phyloP scores from a whole-genome alignment of 1,140 invertebrate genomes.

The Plutomurus gul region DNA sequence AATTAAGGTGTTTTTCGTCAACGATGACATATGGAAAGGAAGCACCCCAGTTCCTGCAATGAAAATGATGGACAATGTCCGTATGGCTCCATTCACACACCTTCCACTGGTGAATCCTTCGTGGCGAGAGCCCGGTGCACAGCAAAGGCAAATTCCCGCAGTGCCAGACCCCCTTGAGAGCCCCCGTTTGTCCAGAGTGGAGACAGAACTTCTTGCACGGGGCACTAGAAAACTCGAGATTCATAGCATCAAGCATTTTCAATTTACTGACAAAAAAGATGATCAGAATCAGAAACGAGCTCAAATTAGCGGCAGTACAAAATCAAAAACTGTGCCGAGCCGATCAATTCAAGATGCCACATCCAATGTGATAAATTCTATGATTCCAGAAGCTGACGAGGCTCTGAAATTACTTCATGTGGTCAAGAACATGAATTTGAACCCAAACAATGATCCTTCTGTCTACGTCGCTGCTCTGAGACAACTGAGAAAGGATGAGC shows the following conservation, averaged over 20 bases:
- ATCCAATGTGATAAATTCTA: neutral
- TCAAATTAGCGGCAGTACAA: neutral
- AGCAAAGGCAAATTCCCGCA: neutral
- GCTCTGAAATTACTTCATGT: neutral
- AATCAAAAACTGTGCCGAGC: neutral
- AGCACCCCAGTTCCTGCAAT: neutral
- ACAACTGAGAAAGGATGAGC: neutral
- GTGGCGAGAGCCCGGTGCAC: neutral
- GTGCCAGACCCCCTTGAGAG: neutral
- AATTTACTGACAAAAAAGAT: too few relatives aligned
- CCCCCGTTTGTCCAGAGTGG: neutral
- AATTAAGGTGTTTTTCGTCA: slow-evolving; percentile 7
- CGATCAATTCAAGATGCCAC: neutral
- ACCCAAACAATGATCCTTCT: neutral
- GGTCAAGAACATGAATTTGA: neutral
- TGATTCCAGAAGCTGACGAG: neutral
- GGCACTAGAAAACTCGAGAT: neutral
- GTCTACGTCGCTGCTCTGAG: neutral
- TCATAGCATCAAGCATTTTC: neutral
- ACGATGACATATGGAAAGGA: slow-evolving; percentile 2
- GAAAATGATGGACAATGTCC: slow-evolving; percentile 1
- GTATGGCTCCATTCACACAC: neutral
- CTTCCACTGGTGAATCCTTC: neutral
- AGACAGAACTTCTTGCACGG: neutral
- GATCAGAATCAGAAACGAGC: neutral